Evolutionary conservation across 2,113 vertebrate genomes (phyloP).

Genomic region (Mus musculus): DNA sequence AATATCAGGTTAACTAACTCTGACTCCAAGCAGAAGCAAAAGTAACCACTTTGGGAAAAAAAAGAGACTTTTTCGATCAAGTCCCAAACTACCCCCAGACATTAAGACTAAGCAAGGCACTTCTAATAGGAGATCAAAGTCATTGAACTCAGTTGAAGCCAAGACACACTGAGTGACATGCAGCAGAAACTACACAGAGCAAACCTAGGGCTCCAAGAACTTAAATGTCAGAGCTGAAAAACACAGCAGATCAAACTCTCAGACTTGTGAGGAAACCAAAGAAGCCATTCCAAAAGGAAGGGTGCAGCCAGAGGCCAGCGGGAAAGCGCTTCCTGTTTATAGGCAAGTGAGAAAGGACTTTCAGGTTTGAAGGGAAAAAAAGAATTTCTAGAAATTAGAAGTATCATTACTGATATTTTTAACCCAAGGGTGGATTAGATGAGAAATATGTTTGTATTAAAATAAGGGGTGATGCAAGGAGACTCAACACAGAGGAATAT

Average conservation of each 20-base stretch:
- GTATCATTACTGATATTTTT: background rate
- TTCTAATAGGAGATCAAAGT: background rate
- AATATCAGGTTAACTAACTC: background rate
- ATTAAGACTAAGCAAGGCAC: background rate
- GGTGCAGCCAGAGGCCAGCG: background rate
- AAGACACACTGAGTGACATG: background rate
- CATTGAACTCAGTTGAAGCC: background rate
- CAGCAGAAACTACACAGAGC: background rate
- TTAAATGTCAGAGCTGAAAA: background rate
- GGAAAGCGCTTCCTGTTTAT: background rate
- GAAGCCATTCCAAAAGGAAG: background rate
- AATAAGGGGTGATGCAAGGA: background rate
- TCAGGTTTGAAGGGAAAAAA: background rate
- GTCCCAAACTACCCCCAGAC: background rate
- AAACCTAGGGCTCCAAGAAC: background rate
- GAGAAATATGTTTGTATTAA: background rate
- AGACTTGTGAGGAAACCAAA: background rate
- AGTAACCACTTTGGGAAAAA: background rate
- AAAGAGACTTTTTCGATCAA: background rate
- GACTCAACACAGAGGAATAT: background rate
- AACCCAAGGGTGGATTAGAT: background rate
- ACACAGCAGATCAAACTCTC: background rate
- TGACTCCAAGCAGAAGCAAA: background rate
- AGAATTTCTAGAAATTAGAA: slow-evolving; percentile 24
- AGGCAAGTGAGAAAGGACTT: background rate